phyloP scores from a whole-genome alignment of 2,797 vertebrate genomes.

The Zalophus californianus region DNA sequence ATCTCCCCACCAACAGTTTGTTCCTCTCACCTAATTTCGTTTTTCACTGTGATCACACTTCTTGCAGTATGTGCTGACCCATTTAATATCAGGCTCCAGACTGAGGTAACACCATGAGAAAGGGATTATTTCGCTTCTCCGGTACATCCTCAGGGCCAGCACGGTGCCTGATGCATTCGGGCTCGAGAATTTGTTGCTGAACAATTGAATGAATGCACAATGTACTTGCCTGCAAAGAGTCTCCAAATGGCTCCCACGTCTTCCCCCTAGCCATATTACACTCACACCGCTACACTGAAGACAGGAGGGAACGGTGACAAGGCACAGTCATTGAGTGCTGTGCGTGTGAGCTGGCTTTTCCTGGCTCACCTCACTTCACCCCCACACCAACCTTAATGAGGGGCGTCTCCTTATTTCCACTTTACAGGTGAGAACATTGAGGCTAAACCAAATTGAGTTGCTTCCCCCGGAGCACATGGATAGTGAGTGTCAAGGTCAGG shows the following conservation, averaged over 20 bases:
- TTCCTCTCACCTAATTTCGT: neutral
- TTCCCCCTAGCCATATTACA: neutral
- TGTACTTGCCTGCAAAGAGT: neutral
- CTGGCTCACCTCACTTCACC: neutral
- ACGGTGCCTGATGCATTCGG: neutral
- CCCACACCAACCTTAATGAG: neutral
- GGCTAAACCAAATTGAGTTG: neutral
- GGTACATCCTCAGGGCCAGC: neutral
- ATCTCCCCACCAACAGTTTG: neutral
- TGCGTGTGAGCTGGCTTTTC: neutral
- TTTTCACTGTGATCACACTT: neutral
- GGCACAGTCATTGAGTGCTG: neutral
- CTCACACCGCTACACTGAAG: neutral
- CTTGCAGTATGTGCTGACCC: accelerated
- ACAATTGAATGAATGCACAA: neutral
- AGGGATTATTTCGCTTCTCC: neutral
- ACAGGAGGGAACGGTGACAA: neutral
- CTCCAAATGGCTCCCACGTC: neutral
- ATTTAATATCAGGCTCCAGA: neutral
- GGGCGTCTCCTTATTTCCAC: neutral
- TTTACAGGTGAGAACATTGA: slow-evolving; percentile 16
- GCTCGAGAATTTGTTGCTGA: neutral
- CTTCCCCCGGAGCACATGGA: neutral
- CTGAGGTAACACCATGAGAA: neutral
- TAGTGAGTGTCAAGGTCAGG: neutral